phyloP scores from a whole-genome alignment of 1,140 invertebrate species.

The Scaptomyza montana region DNA sequence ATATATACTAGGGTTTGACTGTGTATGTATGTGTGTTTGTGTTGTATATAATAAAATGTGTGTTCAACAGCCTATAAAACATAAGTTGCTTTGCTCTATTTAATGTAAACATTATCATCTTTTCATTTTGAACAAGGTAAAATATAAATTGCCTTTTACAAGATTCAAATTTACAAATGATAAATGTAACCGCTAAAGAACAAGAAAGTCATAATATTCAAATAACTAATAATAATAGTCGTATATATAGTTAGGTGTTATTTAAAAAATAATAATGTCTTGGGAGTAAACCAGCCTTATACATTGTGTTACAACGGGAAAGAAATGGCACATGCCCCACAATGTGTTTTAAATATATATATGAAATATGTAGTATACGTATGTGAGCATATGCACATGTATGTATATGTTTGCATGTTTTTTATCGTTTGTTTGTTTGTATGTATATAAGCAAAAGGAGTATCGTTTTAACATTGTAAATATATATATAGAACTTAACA shows the following conservation, averaged over 20 bases:
- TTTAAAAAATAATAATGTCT: conserved; percentile 82
- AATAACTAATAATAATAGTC: conserved; percentile 22
- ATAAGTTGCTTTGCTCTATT: conserved; percentile 44
- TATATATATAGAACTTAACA: conserved; percentile 57
- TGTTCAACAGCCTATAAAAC: conserved; percentile 48
- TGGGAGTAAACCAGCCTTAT: conserved; percentile 84
- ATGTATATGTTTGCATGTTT: conserved; percentile 30
- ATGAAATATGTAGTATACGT: conserved; percentile 29
- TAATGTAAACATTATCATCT: conserved; percentile 12
- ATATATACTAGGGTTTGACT: conserved; percentile 4
- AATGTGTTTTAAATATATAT: conserved; percentile 46
- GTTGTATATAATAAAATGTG: conserved; percentile 10
- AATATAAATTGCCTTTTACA: conserved; percentile 48
- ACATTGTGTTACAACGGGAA: conserved; percentile 82
- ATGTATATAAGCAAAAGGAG: conserved; percentile 75
- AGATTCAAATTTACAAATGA: conserved; percentile 40
- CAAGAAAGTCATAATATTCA: conserved; percentile 40
- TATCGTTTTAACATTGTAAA: conserved; percentile 68
- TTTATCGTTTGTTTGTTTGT: conserved; percentile 23
- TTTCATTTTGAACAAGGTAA: conserved; percentile 35
- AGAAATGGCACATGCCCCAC: conserved; percentile 63
- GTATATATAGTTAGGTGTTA: conserved; percentile 4
- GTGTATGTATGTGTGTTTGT: conserved; percentile 14
- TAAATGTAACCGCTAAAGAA: conserved; percentile 20
- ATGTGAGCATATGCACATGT: conserved; percentile 56